These are phyloP conservation scores for Rhabdomys dilectus DNA, from an alignment of 2,113 vertebrate genomes.

Conservation along the genomic window DNA sequence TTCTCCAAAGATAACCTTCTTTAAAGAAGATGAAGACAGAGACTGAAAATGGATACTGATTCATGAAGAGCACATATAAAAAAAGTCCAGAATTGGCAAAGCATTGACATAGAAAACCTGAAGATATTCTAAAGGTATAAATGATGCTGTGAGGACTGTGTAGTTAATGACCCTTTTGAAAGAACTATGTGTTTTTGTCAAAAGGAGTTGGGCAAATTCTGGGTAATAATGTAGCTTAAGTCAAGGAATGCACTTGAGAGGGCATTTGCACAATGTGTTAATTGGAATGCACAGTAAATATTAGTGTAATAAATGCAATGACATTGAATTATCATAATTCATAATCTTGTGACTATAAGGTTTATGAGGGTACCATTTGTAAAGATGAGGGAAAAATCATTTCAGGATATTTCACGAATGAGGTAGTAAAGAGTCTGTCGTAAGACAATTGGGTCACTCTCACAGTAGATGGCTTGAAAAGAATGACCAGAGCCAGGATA, in stretches of 20 bases:
- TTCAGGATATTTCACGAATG: conserved; percentile 89
- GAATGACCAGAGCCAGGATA: conserved; percentile 81
- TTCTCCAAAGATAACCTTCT: background rate
- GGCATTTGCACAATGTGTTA: background rate
- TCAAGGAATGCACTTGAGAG: background rate
- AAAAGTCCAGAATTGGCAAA: background rate
- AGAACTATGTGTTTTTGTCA: background rate
- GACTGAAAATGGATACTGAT: background rate
- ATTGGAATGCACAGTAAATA: background rate
- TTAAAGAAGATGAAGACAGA: background rate
- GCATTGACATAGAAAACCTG: no score
- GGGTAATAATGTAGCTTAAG: no score
- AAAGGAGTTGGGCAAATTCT: background rate
- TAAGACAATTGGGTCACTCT: conserved; percentile 95
- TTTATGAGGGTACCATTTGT: conserved; percentile 92
- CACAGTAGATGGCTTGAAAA: conserved; percentile 86
- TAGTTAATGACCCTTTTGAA: conserved; percentile 84
- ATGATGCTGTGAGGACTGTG: conserved; percentile 89
- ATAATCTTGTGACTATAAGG: conserved; percentile 81
- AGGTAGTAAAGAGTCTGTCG: conserved; percentile 92
- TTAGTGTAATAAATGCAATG: background rate
- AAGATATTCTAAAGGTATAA: conserved; percentile 87
- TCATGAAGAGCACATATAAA: background rate
- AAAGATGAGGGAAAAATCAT: conserved; percentile 89
- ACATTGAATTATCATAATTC: background rate